These are phyloP conservation scores for Sthenelais limicola DNA, from an alignment of 2,888 invertebrate genomes.

Conservation along the genomic window DNA sequence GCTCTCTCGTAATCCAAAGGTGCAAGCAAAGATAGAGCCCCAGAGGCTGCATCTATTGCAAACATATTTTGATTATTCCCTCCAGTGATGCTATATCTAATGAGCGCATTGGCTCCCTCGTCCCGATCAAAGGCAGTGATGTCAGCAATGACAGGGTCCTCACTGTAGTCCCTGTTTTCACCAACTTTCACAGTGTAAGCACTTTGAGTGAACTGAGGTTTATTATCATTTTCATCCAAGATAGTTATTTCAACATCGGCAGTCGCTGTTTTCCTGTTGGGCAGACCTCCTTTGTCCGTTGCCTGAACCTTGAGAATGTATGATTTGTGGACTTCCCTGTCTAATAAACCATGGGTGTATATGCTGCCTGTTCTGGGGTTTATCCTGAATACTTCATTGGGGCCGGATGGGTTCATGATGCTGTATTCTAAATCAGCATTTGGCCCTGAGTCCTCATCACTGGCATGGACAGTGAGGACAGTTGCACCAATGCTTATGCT, in stretches of 20 bases:
- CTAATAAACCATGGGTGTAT: slow-evolving; percentile 84
- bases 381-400: slow-evolving; percentile 86
- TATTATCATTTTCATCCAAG: slow-evolving; percentile 96
- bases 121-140: slow-evolving; percentile 93
- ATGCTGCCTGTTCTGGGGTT: slow-evolving; percentile 87
- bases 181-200: slow-evolving; percentile 86
- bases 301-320: slow-evolving; percentile 90
- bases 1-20: slow-evolving; percentile 90
- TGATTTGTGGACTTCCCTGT: slow-evolving; percentile 88
- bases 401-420: slow-evolving; percentile 77
- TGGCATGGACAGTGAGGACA: slow-evolving; percentile 90
- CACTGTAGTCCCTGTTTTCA: slow-evolving; percentile 89
- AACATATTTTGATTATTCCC: slow-evolving; percentile 95
- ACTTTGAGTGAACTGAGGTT: slow-evolving; percentile 87
- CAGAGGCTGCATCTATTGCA: slow-evolving; percentile 92
- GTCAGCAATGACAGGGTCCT: slow-evolving; percentile 86
- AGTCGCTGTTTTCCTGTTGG: slow-evolving; percentile 85
- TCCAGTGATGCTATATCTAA: slow-evolving; percentile 94
- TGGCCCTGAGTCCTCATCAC: slow-evolving; percentile 91
- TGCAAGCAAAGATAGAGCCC: slow-evolving; percentile 86
- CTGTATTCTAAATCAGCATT: slow-evolving; percentile 86
- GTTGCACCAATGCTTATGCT: slow-evolving; percentile 90
- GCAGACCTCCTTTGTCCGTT: slow-evolving; percentile 80
- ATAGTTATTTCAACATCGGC: slow-evolving; percentile 95
- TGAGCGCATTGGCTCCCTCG: slow-evolving; percentile 91